Evolutionary conservation across 2,797 vertebrate genomes (phyloP), one percentile per base, ranked within the genome.

Genomic region (Brachyalestes nurse): DNA sequence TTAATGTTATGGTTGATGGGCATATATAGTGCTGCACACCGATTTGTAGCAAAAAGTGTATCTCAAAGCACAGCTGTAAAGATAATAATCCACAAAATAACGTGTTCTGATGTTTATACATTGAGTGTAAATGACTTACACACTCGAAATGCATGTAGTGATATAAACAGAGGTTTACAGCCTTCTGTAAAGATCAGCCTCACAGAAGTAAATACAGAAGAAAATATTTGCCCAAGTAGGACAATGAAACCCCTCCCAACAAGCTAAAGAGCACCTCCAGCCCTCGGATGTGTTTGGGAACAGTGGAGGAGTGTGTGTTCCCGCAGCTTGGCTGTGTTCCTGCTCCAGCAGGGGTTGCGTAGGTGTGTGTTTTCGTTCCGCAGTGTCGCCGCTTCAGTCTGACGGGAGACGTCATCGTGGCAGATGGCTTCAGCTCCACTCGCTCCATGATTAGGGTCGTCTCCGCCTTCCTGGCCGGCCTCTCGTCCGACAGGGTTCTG

Each of bases 371-470:
- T 65, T 75, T 66, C 16, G 34, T 49, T 65, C 55, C 23, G 42
- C 45, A 47, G 70, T 72, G 78, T 72, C 12, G n/a, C 38, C 38
- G 13, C n/a, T 60, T 55, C 71, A 65, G 75, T 83, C 81, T 81
- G 81, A 77, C 58, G 61, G 76, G 74, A 34, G 14, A 38, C 77
- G 79, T 76, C 61, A 61, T 72, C n/a, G 2, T 74, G 79, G 71
- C 81, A 85, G 81, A 80, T 85, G 84, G 81, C 81, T 74, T 61
- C 69, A 74, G 75, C 71, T 16, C 70, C 5, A 10, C 16, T 57
- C 65, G 42, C 65, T 40, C 71, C 13, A 67, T 82, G 78, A 82
- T 73, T 76, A 77, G 84, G 76, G 72, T 85, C 77, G 71, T 82
- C 40, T 64, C 72, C 25, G 47, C 78, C 72, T 67, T 65, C 80